These are phyloP conservation scores for Labroides dimidiatus DNA, from an alignment of 2,797 vertebrate genomes.

Conservation along the genomic window DNA sequence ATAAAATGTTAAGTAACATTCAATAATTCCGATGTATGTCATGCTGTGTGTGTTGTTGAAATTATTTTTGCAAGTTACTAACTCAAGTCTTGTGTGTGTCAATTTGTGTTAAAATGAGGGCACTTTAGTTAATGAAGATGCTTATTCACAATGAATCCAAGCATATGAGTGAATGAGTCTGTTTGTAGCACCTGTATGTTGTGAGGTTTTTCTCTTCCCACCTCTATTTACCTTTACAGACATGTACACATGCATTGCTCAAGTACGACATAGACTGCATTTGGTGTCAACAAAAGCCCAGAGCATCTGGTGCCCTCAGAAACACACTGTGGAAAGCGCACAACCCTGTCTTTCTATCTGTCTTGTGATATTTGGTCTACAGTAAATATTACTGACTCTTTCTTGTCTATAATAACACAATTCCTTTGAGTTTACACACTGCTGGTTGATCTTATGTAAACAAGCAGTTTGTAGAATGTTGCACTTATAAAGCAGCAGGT, in stretches of 20 bases:
- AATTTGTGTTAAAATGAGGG: neutral
- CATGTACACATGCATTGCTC: constrained; percentile 48
- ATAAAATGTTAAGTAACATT: no score
- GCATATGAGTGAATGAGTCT: constrained; percentile 6
- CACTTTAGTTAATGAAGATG: constrained; percentile 1
- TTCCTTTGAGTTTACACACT: neutral
- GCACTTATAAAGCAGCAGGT: neutral
- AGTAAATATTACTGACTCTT: constrained; percentile 4
- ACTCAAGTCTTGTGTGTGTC: neutral
- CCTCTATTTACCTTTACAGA: constrained; percentile 67
- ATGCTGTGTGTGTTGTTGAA: no score
- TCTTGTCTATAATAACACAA: neutral
- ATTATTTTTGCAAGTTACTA: neutral
- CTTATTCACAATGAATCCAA: neutral
- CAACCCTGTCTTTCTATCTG: constrained; percentile 18
- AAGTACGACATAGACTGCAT: constrained; percentile 55
- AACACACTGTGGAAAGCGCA: constrained; percentile 40
- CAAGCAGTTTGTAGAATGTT: neutral
- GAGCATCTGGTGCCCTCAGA: constrained; percentile 42
- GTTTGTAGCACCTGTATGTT: neutral
- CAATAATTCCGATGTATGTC: no score
- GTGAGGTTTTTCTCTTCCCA: constrained; percentile 4
- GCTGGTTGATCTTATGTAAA: constrained; percentile 1
- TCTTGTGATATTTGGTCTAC: constrained; percentile 2
- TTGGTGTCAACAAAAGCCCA: constrained; percentile 67